Evolutionary conservation across 2,113 vertebrate species (phyloP).

Genomic region (Glaucomys volans): DNA sequence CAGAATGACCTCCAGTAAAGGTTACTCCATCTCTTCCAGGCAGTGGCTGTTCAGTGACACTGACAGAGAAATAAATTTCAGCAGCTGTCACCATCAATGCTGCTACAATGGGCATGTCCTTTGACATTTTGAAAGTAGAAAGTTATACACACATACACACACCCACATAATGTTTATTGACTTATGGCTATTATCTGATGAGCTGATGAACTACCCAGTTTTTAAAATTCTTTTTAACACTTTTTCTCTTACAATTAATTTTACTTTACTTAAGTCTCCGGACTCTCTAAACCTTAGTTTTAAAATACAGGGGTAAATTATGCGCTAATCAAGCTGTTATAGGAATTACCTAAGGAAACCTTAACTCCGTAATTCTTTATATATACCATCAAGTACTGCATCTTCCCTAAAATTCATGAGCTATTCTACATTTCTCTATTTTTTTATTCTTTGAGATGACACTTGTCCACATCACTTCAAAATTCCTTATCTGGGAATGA

Average conservation of each 20-base stretch:
- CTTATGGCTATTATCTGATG: background rate
- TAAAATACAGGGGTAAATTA: background rate
- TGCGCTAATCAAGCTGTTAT: background rate
- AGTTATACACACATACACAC: background rate
- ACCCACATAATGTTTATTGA: background rate
- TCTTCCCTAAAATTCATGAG: background rate
- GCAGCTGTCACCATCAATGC: background rate
- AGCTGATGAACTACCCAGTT: background rate
- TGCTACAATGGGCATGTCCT: background rate
- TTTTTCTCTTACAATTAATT: background rate
- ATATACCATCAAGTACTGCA: background rate
- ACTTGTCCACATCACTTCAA: background rate
- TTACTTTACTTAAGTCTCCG: background rate
- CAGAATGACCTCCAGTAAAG: conserved; percentile 32
- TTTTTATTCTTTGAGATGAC: background rate
- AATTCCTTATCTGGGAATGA: background rate
- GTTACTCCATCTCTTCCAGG: conserved; percentile 30
- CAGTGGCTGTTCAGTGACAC: conserved; percentile 43
- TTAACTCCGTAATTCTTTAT: background rate
- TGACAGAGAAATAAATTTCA: conserved; percentile 47
- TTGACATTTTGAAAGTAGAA: background rate
- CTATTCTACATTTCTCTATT: background rate
- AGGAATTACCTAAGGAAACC: background rate
- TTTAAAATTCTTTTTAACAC: background rate
- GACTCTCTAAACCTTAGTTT: background rate